Evolutionary conservation across 2,797 vertebrate genomes (phyloP), one percentile per base, ranked within the genome.

Genomic region (Pipistrellus pipistrellus): DNA sequence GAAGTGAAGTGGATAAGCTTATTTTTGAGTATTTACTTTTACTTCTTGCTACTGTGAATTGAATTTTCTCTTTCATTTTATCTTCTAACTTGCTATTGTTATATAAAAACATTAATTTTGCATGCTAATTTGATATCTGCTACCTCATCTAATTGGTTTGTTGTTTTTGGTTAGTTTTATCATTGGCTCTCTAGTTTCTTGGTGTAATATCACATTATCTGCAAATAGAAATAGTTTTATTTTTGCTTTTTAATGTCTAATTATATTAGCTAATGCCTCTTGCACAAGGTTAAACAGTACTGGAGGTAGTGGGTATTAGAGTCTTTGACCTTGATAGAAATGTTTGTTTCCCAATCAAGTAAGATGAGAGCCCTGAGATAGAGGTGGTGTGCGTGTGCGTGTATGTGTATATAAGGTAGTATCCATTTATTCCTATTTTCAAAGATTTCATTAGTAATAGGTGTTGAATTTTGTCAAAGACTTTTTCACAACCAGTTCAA

Each of bases 11-110:
- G 18, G 25, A 15, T 85, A 81, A 27, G 2, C 82, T 81, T 21
- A 62, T 68, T 88, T 92, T 8, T 73, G 57, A 71, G 15, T 88
- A 44, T 83, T 62, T 85, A 41, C 48, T n/a, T 85, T 82, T 77
- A 38, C 71, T 91, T 77, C 14, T 55, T 95, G 32, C 23, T 57
- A 15, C 46, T 83, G 41, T 66, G 6, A 82, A 86, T 64, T 5
- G 18, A 66, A 27, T 27, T 59, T 59, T 59, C 12, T 59, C 25
- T 89, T 85, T 44, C 2, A 69, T 64, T 86, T 85, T 90, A 2
- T 41, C 3, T 95, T 91, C 11, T 88, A 77, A 76, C 14, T 68
- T 92, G 1, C 68, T 51, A 66, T 46, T 87, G n/a, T 73, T 82
- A n/a, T 23, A 30, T 71, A 59, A 85, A 66, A 14, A 84, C 78